Percentiles rank a stretch among this genome's conserved stretches.
Evolutionary conservation across 2,113 vertebrate genomes (phyloP).

Genomic region (Rhinogobius similis): DNA sequence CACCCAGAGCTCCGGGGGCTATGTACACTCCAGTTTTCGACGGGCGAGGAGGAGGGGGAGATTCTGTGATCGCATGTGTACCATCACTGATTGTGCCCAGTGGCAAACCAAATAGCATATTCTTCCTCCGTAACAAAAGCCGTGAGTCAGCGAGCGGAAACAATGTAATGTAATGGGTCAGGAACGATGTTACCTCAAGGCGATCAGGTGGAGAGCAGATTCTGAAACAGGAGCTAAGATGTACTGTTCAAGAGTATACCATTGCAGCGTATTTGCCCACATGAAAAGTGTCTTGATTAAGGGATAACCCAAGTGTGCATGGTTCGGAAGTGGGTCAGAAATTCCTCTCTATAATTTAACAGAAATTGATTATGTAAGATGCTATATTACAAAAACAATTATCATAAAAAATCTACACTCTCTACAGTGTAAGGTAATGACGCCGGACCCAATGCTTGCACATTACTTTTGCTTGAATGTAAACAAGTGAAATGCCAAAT

Average conservation of each 20-base stretch:
- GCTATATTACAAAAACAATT: too few species aligned
- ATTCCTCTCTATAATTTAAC: too few species aligned
- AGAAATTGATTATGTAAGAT: too few species aligned
- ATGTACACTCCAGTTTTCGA: conserved; percentile 29
- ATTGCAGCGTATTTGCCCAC: neutral
- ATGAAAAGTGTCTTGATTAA: neutral
- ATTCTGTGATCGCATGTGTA: conserved; percentile 32
- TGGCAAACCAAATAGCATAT: conserved; percentile 47
- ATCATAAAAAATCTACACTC: too few species aligned
- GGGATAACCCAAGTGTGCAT: neutral
- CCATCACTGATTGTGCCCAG: conserved; percentile 38
- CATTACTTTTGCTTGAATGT: too few species aligned
- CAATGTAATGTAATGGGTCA: conserved; percentile 12
- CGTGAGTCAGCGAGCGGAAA: conserved; percentile 35
- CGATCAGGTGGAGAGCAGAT: conserved; percentile 25
- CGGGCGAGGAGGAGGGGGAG: conserved; percentile 1
- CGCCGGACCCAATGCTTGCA: too few species aligned
- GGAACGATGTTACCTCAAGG: conserved; percentile 41
- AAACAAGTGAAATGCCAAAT: too few species aligned
- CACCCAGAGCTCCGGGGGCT: conserved; percentile 34
- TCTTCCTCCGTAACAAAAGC: conserved; percentile 35
- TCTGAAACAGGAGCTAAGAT: conserved; percentile 1
- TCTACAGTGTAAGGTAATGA: too few species aligned
- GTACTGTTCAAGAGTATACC: neutral
- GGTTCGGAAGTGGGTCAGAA: conserved; percentile 1